Evolutionary conservation across 2,888 invertebrate genomes (phyloP), one percentile per base, ranked within the genome.

Genomic region (Melanostoma mellinum): DNA sequence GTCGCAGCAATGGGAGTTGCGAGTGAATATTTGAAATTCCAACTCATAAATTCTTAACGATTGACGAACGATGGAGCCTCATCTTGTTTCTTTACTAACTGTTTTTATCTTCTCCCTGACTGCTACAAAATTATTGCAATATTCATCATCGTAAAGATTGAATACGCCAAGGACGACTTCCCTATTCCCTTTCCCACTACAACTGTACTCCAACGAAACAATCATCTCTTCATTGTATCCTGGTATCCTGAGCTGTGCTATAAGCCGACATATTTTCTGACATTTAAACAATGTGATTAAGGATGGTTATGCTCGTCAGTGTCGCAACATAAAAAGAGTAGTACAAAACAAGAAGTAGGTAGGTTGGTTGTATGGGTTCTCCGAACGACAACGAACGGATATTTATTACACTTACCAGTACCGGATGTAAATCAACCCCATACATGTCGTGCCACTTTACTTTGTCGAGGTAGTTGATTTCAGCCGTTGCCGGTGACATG

Each of bases 361-460:
- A 20, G 20, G 20, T 20, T 20, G 20, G 20, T 20, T 20, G 1
- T 20, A 1, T 0, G 20, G 0, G 0, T 1, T 1, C 0, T 20
- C 20, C 20, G 20, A 20, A 44, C 1, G 5, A 48, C 35, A 38
- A 55, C 33, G 35, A 78, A 50, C 61, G 75, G 77, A 72, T 79
- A 78, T 78, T 73, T 79, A 86, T 78, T 85, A 88, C 87, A 92
- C 94, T 94, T 93, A 98, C 98, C 94, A 98, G 92, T 82, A 98
- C 98, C 65, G 98, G 98, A 93, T 99, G 98, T 87, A 98, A 94
- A 93, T 99, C 98, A 60, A 98, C 98, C 63, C 99, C 99, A 90
- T 98, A 99, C 97, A 98, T 97, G 91, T 99, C 98, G 89, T 98
- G 94, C 98, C 98, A 98, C 94, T 98, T 98, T 88, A 98, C 97